Percentiles rank a stretch among this genome's conserved stretches.
Evolutionary conservation across 2,888 invertebrate genomes (phyloP).

Genomic region (Onchidella celtica): DNA sequence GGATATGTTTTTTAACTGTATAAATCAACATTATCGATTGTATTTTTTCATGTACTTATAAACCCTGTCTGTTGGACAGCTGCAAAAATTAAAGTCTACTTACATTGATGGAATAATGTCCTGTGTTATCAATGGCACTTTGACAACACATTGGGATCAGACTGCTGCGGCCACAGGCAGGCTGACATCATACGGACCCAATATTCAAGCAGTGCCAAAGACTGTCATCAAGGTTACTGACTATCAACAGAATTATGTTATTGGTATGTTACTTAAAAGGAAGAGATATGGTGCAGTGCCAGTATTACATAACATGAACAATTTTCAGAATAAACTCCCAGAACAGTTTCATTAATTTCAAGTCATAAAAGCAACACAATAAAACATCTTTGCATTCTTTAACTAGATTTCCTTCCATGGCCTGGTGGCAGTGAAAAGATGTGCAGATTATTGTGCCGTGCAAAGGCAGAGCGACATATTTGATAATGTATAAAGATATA

Average conservation of each 20-base stretch:
- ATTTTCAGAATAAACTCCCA: no score
- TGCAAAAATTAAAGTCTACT: constrained; percentile 77
- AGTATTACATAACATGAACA: no score
- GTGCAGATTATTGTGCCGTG: no score
- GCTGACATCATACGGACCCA: constrained; percentile 74
- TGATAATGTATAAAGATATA: no score
- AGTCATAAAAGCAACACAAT: no score
- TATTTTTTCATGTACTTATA: background rate
- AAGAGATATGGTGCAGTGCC: no score
- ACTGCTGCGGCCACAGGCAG: constrained; percentile 76
- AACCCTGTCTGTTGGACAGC: no score
- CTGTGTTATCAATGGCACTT: constrained; percentile 61
- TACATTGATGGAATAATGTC: constrained; percentile 76
- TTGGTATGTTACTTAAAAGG: constrained; percentile 60
- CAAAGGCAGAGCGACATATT: no score
- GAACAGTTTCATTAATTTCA: no score
- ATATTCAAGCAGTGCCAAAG: constrained; percentile 77
- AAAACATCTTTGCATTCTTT: no score
- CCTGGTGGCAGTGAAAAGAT: no score
- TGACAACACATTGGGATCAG: constrained; percentile 76
- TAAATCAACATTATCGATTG: background rate
- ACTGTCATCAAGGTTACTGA: constrained; percentile 64
- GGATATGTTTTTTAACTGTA: background rate
- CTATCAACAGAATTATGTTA: constrained; percentile 61
- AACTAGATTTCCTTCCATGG: no score